Conservation (phyloP, 2,797 vertebrate genomes). For the Muscicapa comitata region DNA sequence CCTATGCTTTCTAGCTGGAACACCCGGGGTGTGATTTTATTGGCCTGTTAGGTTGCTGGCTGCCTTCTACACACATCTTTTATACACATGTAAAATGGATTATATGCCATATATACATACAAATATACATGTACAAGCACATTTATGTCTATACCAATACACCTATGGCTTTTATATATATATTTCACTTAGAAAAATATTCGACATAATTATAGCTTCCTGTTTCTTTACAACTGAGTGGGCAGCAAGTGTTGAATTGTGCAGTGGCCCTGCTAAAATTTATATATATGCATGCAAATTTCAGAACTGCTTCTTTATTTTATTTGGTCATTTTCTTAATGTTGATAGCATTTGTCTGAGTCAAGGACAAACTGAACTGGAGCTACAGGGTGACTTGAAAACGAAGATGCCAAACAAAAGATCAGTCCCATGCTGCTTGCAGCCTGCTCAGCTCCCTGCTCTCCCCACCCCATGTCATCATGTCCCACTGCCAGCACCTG, state of each 20-base stretch:
- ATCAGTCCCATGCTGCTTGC: neutral
- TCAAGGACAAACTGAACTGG: neutral
- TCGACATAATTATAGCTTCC: rapidly evolving
- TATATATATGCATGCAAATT: neutral
- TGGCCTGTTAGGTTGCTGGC: neutral
- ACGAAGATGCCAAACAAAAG: rapidly evolving
- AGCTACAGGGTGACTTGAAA: neutral
- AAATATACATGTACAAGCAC: neutral
- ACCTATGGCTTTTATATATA: neutral
- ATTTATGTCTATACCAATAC: neutral
- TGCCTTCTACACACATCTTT: neutral
- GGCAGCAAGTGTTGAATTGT: neutral
- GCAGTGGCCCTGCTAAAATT: neutral
- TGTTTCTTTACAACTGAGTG: neutral
- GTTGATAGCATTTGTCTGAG: neutral
- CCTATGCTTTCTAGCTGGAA: neutral
- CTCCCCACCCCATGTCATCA: neutral
- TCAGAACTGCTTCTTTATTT: neutral
- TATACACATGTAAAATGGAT: neutral
- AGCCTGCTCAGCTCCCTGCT: neutral
- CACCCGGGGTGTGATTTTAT: neutral
- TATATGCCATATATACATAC: neutral
- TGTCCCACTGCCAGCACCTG: neutral
- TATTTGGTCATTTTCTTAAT: neutral
- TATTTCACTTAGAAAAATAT: neutral